Percentiles rank a stretch among this genome's conserved stretches.
Evolutionary conservation across 2,888 invertebrate species (phyloP).

Genomic region (Serripes groenlandicus): DNA sequence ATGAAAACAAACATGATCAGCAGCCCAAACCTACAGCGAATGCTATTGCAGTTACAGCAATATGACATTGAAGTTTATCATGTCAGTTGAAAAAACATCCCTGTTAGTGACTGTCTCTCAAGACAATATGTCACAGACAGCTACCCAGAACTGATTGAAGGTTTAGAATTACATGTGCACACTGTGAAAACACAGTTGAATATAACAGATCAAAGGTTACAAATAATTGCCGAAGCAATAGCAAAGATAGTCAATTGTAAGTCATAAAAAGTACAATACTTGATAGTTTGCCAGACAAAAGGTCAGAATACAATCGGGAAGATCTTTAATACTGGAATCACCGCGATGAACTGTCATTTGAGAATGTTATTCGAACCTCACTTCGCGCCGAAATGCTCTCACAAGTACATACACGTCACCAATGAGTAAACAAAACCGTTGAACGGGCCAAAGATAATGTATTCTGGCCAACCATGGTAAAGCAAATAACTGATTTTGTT

Average conservation of each 20-base stretch:
- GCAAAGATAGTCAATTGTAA: constrained; percentile 26
- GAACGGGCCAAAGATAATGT: not conserved
- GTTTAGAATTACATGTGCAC: constrained; percentile 31
- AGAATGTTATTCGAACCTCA: constrained; percentile 1
- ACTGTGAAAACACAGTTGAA: constrained; percentile 15
- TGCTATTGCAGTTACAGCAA: constrained; percentile 43
- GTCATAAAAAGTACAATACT: not conserved
- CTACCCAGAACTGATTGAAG: constrained; percentile 15
- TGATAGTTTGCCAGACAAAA: constrained; percentile 32
- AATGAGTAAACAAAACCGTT: not conserved
- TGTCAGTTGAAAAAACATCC: constrained; percentile 36
- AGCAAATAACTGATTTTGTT: no score
- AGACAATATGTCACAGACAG: constrained; percentile 20
- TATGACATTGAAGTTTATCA: constrained; percentile 29
- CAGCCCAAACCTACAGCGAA: constrained; percentile 31
- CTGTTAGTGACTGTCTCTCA: not conserved
- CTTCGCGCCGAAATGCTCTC: not conserved
- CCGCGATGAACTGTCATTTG: constrained; percentile 23
- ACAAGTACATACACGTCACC: not conserved
- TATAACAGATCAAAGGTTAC: constrained; percentile 19
- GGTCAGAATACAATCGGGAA: not conserved
- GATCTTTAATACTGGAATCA: constrained; percentile 15
- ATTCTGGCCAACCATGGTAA: no score
- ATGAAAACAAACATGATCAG: constrained; percentile 34
- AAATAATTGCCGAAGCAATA: not conserved